Base-by-base conservation (phyloP, 2,797 vertebrate genomes). In the Cyclopterus lumpus region DNA sequence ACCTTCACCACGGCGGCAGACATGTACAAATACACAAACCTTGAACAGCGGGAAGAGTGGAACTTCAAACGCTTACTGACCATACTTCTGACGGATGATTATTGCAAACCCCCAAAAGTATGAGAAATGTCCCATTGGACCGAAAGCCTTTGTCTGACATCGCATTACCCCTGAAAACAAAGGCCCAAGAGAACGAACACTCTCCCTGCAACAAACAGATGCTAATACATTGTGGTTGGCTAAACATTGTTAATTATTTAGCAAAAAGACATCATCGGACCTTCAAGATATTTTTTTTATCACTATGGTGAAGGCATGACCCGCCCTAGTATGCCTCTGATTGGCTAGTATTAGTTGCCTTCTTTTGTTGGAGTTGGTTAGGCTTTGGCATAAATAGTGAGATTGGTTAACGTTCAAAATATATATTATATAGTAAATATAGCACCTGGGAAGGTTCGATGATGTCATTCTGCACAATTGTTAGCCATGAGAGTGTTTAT, bases 1-100 rank as follows among this genome's bases (percentile, higher is more conserved):
- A 86, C 80, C 75, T 86, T 83, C 55, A 67, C 60, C 9, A 3
- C 1, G 26, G 51, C 2, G 48, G 40, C 28, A 36, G 71, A 49
- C 58, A 53, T 51, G 48, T 51, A 38, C 58, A 57, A 18, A 30
- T 24, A 20, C 51, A 55, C 38, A n/a, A 4, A 53, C 16, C 36
- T 36, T 22, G 20, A 55, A 26, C 30, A 60, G 20, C 15, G 9
- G 6, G 15, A 58, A n/a, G 1, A 16, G 36, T 10, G 10, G 40
- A 44, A 7, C 28, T 49, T 65, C 30, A 18, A 34, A 58, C 16
- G 10, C 15, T 53, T 6, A 22, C 57, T 36, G 57, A 22, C 11
- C n/a, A 24, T 22, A 51, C n/a, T 51, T 51, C 48, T 11, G 22
- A 51, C 0, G 9, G 11, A 24, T 9, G 15, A 22, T 22, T 22